A percentile compares a stretch with the other conserved stretches of the same genome.
phyloP scores from a whole-genome alignment of 2,113 vertebrate genomes.

The Macquaria australasica region DNA sequence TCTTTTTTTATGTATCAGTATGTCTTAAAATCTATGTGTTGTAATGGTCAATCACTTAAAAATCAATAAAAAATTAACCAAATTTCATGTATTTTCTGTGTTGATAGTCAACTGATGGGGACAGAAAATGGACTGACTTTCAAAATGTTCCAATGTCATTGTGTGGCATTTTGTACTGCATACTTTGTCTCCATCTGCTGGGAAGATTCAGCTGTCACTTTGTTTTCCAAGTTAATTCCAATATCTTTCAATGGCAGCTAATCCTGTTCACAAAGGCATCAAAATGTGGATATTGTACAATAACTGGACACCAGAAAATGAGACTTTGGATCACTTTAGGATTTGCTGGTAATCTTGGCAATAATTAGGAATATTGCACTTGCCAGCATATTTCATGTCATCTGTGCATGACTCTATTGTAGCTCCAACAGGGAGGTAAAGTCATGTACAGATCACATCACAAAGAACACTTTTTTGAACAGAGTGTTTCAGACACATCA shows the following conservation, averaged over 20 bases:
- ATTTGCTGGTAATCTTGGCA: neutral
- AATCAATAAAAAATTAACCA: neutral
- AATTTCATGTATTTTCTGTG: neutral
- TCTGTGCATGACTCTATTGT: no score
- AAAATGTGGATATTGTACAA: neutral
- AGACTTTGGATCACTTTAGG: neutral
- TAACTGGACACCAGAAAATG: neutral
- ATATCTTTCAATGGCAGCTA: neutral
- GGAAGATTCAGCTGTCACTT: conserved; percentile 33
- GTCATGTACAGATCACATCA: neutral
- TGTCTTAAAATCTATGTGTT: neutral
- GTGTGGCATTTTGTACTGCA: conserved; percentile 21
- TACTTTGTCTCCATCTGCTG: conserved; percentile 84
- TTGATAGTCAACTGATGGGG: neutral
- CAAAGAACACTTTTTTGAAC: neutral
- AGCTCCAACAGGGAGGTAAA: neutral
- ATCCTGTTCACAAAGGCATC: conserved; percentile 8
- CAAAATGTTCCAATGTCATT: neutral
- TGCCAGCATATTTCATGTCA: neutral
- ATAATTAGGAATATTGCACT: neutral
- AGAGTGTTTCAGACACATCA: conserved; percentile 11
- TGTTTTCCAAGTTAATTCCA: neutral
- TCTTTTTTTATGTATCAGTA: neutral
- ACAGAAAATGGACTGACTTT: neutral
- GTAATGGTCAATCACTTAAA: neutral